These are phyloP conservation scores for Caloenas nicobarica DNA, from an alignment of 2,113 vertebrate species.

Conservation along the genomic window DNA sequence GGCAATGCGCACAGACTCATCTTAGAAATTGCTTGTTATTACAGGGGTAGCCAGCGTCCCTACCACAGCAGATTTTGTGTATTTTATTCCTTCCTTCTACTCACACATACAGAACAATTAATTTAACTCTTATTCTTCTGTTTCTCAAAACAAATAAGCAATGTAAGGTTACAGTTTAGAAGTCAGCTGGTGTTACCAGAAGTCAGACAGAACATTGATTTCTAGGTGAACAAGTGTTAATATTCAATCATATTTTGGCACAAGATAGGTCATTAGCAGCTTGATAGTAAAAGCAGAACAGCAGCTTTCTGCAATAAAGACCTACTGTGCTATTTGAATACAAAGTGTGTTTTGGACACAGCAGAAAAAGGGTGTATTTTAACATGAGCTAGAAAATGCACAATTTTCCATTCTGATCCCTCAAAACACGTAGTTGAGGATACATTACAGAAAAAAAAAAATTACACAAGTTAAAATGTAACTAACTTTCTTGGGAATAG, in stretches of 20 bases:
- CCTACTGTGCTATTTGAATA: background rate
- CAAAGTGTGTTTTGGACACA: background rate
- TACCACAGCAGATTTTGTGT: background rate
- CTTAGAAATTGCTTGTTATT: background rate
- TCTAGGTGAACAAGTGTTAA: background rate
- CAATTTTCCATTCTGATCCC: background rate
- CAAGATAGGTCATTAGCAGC: background rate
- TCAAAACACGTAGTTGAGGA: background rate
- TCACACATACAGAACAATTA: fast-evolving
- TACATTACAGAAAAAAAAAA: background rate
- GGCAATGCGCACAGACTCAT: background rate
- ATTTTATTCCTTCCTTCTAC: background rate
- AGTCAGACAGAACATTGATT: background rate
- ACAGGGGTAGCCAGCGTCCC: background rate
- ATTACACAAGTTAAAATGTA: background rate
- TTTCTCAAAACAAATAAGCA: background rate
- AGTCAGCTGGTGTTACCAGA: background rate
- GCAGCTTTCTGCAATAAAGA: background rate
- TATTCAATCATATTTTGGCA: background rate
- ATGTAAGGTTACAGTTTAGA: background rate
- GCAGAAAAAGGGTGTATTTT: background rate
- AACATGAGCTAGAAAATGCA: background rate
- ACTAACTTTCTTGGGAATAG: background rate
- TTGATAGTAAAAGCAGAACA: background rate
- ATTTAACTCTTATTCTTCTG: background rate